Conservation (phyloP, 2,113 vertebrate genomes). For the Geothlypis trichas region DNA sequence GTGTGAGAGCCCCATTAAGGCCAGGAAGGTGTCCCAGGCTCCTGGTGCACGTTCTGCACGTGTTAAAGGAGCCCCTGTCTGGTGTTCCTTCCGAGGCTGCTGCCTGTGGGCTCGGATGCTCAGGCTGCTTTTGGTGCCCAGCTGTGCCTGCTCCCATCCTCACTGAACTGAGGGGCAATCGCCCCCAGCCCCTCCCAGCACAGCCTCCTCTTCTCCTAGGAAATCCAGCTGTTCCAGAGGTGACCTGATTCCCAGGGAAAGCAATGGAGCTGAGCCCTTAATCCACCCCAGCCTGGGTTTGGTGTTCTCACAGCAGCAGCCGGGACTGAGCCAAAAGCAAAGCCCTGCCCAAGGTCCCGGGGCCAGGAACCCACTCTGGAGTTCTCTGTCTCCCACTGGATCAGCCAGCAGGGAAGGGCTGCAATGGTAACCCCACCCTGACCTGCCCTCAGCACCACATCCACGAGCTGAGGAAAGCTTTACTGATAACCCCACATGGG, state of each 20-base stretch:
- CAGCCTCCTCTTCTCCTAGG: not conserved
- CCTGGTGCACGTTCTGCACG: accelerated
- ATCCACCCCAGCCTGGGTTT: not conserved
- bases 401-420: not conserved
- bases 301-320: not conserved
- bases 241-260: not conserved
- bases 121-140: not conserved
- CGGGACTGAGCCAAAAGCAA: accelerated
- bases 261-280: not conserved
- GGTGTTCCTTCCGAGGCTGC: not conserved
- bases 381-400: not conserved
- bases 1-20: not conserved
- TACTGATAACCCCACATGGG: not conserved
- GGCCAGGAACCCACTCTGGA: not conserved
- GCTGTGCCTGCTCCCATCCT: accelerated
- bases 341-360: not conserved
- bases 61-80: not conserved
- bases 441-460: not conserved
- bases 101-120: not conserved
- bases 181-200: not conserved
- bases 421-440: not conserved
- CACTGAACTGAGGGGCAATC: accelerated
- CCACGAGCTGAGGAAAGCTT: not conserved
- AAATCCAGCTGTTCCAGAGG: not conserved
- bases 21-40: not conserved